phyloP scores from a whole-genome alignment of 2,113 vertebrate species.

The Columbina picui region DNA sequence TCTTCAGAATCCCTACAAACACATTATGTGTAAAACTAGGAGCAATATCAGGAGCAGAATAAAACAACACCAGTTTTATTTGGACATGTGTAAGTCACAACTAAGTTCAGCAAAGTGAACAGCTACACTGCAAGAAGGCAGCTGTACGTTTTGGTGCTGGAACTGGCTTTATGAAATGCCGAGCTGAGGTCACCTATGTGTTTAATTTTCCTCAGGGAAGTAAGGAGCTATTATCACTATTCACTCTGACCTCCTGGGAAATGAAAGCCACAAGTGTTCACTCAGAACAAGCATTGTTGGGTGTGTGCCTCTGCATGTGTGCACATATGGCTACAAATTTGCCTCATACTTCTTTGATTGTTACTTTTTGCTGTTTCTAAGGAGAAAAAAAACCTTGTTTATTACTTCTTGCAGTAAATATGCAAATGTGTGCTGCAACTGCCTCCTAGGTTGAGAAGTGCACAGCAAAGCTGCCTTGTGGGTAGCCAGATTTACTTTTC shows the following conservation, averaged over 20 bases:
- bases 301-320: accelerated
- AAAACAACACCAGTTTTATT: neutral
- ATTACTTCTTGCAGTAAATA: neutral
- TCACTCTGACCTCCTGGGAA: neutral
- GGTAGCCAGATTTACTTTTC: neutral
- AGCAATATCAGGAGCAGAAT: neutral
- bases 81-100: neutral
- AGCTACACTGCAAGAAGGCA: neutral
- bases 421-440: neutral
- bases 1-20: neutral
- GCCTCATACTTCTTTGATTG: neutral
- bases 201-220: neutral
- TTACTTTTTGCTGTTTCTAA: neutral
- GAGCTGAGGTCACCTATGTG: neutral
- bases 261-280: neutral
- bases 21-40: neutral
- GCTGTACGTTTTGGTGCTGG: accelerated
- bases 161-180: neutral
- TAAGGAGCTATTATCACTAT: neutral
- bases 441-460: neutral
- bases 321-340: neutral
- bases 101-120: neutral
- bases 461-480: neutral
- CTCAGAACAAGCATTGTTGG: accelerated
- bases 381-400: neutral